Conservation (phyloP, 2,113 vertebrate species). For the Petrocephalus microphthalmus region DNA sequence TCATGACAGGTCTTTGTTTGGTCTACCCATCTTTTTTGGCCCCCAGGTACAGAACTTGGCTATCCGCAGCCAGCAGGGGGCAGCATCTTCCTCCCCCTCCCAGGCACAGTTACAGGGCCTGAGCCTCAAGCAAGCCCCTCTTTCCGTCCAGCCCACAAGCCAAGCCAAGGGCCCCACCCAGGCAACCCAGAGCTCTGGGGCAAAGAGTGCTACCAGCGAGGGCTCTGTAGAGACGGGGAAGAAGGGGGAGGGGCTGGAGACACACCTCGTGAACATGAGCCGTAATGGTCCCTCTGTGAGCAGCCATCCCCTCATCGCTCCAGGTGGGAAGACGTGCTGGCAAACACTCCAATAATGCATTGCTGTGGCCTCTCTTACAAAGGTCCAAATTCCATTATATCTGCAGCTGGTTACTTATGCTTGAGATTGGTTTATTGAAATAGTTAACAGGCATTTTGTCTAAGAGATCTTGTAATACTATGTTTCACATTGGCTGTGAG, state of each 20-base stretch:
- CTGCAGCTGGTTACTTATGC: not conserved
- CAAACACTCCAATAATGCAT: not conserved
- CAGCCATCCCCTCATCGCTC: slow-evolving; percentile 69
- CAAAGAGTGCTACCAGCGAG: slow-evolving; percentile 35
- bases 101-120: slow-evolving; percentile 67
- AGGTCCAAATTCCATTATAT: not conserved
- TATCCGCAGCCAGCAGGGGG: slow-evolving; percentile 73
- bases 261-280: slow-evolving; percentile 66
- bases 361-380: not conserved
- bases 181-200: slow-evolving; percentile 40
- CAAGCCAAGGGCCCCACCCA: slow-evolving; percentile 64
- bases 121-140: slow-evolving; percentile 71
- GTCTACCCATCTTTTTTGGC: not conserved
- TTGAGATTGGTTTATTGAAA: not conserved
- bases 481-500: not conserved
- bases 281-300: slow-evolving; percentile 59
- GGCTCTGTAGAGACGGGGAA: slow-evolving; percentile 55
- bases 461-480: not conserved
- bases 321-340: slow-evolving; percentile 61
- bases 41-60: slow-evolving; percentile 80
- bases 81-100: slow-evolving; percentile 47
- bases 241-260: slow-evolving; percentile 70
- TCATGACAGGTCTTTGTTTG: not conserved
- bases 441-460: not conserved
- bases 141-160: slow-evolving; percentile 60